A percentile compares a stretch with the other conserved stretches of the same genome.
Conservation (phyloP, 2,113 vertebrate genomes). For the Burhinus oedicnemus region DNA sequence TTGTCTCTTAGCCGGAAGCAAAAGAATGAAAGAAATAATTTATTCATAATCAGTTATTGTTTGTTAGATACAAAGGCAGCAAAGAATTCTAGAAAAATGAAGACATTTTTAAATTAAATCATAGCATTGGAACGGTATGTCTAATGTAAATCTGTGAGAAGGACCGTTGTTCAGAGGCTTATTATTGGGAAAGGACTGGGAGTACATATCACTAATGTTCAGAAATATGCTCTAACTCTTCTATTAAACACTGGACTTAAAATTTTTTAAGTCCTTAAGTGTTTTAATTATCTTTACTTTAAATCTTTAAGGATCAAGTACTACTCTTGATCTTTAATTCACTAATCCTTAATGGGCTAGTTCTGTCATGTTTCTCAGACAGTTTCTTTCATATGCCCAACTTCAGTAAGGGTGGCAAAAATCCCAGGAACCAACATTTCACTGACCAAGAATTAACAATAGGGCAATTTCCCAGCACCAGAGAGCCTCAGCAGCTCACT, state of each 20-base stretch:
- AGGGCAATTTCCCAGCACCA: background rate
- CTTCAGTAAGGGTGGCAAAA: background rate
- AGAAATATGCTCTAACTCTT: background rate
- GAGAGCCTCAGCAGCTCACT: background rate
- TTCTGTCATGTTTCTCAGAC: background rate
- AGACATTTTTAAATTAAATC: background rate
- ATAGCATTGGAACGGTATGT: background rate
- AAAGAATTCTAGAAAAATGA: background rate
- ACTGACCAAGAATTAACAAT: background rate
- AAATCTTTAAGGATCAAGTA: background rate
- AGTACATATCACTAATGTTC: background rate
- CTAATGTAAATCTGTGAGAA: background rate
- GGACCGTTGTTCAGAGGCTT: background rate
- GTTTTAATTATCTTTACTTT: background rate
- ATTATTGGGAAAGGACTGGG: background rate
- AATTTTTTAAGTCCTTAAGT: background rate
- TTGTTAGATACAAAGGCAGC: background rate
- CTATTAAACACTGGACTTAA: background rate
- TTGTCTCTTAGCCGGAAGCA: background rate
- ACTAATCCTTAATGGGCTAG: background rate
- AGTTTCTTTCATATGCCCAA: background rate
- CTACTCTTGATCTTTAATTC: background rate
- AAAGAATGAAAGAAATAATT: background rate
- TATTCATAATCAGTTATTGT: background rate
- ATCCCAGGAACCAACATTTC: background rate